Conservation (phyloP, 2,797 vertebrate genomes). For the Saxicola maurus region DNA sequence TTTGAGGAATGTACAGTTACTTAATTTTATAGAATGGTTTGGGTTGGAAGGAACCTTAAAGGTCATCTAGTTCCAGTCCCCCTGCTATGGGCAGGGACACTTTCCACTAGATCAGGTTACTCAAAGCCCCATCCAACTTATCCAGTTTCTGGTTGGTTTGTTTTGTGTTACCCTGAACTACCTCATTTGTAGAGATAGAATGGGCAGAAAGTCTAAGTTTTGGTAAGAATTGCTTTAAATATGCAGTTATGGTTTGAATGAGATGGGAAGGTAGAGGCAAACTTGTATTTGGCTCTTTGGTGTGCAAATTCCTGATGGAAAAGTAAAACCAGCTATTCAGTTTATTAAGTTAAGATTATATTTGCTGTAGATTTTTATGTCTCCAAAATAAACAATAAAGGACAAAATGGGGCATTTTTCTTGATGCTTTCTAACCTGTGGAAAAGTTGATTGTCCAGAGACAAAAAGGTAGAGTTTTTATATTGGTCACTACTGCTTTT, state of each 20-base stretch:
- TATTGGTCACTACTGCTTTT: background rate
- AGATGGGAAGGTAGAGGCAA: background rate
- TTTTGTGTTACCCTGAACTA: conserved; percentile 25
- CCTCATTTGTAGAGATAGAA: conserved; percentile 18
- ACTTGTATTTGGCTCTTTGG: background rate
- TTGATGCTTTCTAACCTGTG: background rate
- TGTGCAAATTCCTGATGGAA: background rate
- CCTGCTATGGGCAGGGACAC: background rate
- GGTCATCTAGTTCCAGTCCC: background rate
- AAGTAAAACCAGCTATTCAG: background rate
- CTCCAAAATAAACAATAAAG: background rate
- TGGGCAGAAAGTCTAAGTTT: background rate
- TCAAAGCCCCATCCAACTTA: background rate
- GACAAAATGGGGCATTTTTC: background rate
- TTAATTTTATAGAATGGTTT: background rate
- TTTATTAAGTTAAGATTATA: background rate
- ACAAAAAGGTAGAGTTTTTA: background rate
- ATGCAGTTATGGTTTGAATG: background rate
- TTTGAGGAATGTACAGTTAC: background rate
- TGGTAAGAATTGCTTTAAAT: background rate
- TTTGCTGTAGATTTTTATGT: background rate
- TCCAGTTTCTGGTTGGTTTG: background rate
- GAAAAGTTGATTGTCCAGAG: background rate
- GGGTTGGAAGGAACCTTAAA: background rate
- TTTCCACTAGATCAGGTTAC: background rate